A percentile compares a stretch with the other conserved stretches of the same genome.
Conservation (phyloP, 2,797 vertebrate species). For the Rhynchotus rufescens region DNA sequence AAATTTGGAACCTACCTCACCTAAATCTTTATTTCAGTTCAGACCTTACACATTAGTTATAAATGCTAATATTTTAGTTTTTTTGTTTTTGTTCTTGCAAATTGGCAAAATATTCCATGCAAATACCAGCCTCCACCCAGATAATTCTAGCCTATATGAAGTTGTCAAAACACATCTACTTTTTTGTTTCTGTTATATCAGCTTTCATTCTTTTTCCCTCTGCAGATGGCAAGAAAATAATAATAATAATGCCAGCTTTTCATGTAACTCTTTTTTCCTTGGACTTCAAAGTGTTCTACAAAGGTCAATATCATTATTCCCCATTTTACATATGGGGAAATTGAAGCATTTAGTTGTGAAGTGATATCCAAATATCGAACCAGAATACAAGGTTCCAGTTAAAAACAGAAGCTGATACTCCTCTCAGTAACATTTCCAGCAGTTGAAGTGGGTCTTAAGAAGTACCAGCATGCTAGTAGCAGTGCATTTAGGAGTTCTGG, state of each 20-base stretch:
- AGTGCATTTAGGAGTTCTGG: not conserved
- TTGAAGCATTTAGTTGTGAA: not conserved
- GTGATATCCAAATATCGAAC: not conserved
- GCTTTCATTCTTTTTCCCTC: constrained; percentile 40
- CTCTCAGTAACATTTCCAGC: constrained; percentile 12
- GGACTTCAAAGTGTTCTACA: not conserved
- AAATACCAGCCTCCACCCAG: constrained; percentile 1
- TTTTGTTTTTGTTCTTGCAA: not conserved
- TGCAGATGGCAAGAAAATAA: constrained; percentile 28
- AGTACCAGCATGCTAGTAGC: not conserved
- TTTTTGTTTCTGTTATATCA: constrained; percentile 47
- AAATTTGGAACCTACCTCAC: not conserved
- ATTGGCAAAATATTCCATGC: not conserved
- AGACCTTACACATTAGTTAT: not conserved
- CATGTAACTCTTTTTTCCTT: not conserved
- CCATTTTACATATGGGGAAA: not conserved
- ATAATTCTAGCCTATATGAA: constrained; percentile 4
- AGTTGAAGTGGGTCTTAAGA: not conserved
- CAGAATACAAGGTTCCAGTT: constrained; percentile 18
- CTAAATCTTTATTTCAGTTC: not conserved
- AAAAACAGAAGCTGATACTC: constrained; percentile 52
- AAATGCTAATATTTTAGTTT: not conserved
- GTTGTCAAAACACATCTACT: constrained; percentile 43
- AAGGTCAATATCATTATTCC: not conserved
- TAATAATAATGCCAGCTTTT: constrained; percentile 23